phyloP scores from a whole-genome alignment of 64 coral and sea anemone species.

The Catalaphyllia jardinei region DNA sequence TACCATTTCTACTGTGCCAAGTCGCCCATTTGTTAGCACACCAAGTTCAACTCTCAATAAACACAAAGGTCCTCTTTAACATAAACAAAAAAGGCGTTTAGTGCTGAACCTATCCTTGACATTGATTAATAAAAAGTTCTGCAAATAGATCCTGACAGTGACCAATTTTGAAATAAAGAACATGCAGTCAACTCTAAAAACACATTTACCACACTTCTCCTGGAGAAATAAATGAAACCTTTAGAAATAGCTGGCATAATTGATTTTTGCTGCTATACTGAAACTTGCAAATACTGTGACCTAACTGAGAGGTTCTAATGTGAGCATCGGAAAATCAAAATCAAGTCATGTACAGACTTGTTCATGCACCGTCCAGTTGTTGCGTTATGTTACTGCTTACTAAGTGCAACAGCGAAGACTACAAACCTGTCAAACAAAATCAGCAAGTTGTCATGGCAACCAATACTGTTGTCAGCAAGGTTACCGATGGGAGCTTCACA shows the following conservation, averaged over 20 bases:
- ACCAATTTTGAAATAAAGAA: too few relatives aligned
- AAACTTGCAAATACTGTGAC: too few relatives aligned
- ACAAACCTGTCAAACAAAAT: constrained; percentile 88
- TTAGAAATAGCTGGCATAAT: too few relatives aligned
- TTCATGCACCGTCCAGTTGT: too few relatives aligned
- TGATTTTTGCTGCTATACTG: too few relatives aligned
- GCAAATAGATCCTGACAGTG: too few relatives aligned
- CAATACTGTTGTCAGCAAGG: constrained; percentile 74
- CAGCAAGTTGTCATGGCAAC: constrained; percentile 90
- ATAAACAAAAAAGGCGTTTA: neutral
- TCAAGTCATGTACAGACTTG: too few relatives aligned
- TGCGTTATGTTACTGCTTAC: too few relatives aligned
- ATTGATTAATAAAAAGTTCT: neutral
- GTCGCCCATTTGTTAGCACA: constrained; percentile 71
- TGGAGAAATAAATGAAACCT: too few relatives aligned
- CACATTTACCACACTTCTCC: neutral
- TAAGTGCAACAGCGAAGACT: neutral
- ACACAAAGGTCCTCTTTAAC: constrained; percentile 79
- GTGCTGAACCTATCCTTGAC: neutral
- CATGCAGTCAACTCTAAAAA: neutral
- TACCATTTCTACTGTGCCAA: constrained; percentile 79
- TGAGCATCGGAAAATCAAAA: too few relatives aligned
- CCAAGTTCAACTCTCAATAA: constrained; percentile 90
- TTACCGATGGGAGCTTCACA: constrained; percentile 81
- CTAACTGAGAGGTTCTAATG: too few relatives aligned